Evolutionary conservation across 2,888 invertebrate genomes (phyloP).

Genomic region (Lissocephala sabroskyi): DNA sequence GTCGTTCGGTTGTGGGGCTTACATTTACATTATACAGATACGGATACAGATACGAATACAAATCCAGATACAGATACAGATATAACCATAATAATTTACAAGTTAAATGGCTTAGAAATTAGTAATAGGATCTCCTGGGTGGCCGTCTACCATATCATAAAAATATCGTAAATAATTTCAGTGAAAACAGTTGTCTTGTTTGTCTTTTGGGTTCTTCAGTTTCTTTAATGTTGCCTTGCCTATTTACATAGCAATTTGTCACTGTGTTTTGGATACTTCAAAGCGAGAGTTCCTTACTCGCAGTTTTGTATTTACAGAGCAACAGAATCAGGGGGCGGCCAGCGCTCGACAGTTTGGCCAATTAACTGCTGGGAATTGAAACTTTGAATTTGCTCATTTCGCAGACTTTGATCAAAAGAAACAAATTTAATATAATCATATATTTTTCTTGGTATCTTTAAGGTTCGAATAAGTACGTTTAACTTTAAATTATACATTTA

Average conservation of each 20-base stretch:
- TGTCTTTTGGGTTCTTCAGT: constrained; percentile 16
- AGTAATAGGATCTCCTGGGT: constrained; percentile 50
- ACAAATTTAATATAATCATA: background rate
- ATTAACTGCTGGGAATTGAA: constrained; percentile 32
- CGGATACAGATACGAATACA: too few relatives aligned
- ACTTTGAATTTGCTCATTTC: constrained; percentile 28
- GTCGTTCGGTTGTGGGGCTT: background rate
- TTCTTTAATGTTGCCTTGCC: constrained; percentile 12
- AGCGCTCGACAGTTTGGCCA: constrained; percentile 14
- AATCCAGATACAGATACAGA: too few relatives aligned
- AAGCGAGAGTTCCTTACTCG: constrained; percentile 12
- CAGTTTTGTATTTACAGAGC: constrained; percentile 48
- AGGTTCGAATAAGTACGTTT: background rate
- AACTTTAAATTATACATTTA: background rate
- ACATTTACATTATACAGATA: constrained; percentile 36
- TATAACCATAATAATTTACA: constrained; percentile 63
- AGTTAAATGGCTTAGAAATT: constrained; percentile 64
- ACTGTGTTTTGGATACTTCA: constrained; percentile 20
- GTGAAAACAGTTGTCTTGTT: constrained; percentile 39
- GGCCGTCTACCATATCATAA: constrained; percentile 53
- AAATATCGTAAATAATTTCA: constrained; percentile 47
- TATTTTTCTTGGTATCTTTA: background rate
- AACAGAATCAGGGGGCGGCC: constrained; percentile 23
- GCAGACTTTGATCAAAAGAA: constrained; percentile 47
- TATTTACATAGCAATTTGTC: constrained; percentile 48